Conservation (phyloP, 2,113 vertebrate species). For the Tinamus guttatus region DNA sequence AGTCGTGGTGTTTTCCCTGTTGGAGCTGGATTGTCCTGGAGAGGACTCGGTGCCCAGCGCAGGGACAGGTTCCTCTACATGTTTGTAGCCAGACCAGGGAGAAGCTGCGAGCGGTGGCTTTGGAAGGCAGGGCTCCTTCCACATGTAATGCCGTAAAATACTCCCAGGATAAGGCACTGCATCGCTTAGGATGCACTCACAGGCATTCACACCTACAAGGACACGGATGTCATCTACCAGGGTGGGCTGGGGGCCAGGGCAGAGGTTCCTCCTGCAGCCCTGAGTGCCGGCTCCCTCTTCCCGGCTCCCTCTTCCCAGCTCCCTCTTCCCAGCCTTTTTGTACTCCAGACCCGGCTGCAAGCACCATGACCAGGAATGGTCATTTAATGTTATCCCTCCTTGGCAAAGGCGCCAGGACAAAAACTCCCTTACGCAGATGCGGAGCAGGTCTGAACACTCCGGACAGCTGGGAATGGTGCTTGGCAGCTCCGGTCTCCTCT, state of each 20-base stretch:
- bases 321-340: not conserved
- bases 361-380: accelerated
- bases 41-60: too few relatives aligned
- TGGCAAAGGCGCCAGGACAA: not conserved
- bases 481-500: not conserved
- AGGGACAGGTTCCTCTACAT: too few relatives aligned
- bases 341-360: not conserved
- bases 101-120: too few relatives aligned
- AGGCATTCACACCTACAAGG: accelerated
- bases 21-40: not conserved
- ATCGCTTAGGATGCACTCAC: not conserved
- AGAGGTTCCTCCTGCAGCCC: not conserved
- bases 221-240: not conserved
- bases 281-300: accelerated
- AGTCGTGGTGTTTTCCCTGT: not conserved
- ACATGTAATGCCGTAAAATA: too few relatives aligned
- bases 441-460: not conserved
- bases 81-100: too few relatives aligned
- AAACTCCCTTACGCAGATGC: not conserved
- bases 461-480: not conserved
- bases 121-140: too few relatives aligned
- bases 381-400: not conserved
- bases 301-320: not conserved
- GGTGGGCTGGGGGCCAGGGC: accelerated
- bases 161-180: too few relatives aligned